Base-by-base conservation (phyloP, 92 coral and sea anemone species). In the Meandrina meandrites region DNA sequence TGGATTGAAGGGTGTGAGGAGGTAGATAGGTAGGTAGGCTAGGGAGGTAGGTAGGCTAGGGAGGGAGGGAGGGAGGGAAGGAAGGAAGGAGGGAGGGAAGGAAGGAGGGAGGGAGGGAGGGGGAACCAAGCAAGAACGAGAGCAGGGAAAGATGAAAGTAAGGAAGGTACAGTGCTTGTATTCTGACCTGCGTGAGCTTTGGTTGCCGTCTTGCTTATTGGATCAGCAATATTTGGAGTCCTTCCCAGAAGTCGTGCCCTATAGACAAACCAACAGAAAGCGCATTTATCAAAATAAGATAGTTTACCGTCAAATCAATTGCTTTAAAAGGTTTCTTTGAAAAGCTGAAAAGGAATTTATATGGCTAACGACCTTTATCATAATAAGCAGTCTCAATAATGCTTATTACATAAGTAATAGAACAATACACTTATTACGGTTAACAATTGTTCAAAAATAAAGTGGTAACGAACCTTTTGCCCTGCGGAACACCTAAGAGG, bases 221-320 rank as follows among this genome's bases (percentile, higher is more conserved):
- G 99, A 78, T 97, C 94, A 48, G 98, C 98, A 72, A 97, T 91
- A 82, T 97, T 97, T 40, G 99, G 94, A 27, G 94, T 97, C 24
- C 94, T 94, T 54, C 94, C 94, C 45, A 97, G 86, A 27, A 97
- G 79, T 58, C 98, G 87, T 18, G 75, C 37, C 67, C 88, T 85
- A 48, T 5, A 12, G 83, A 78, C 47, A 85, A 47, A 76, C 8
- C 8, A 81, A 42, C 58, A 64, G 37, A 79, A 10, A 66, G 34
- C 15, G 1, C 15, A 12, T 9, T 27, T 64, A 21, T n/a, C 70
- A 27, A 64, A 54, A 7, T 24, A 21, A 24, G 58, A 1, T 53
- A 24, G 12, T 75, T 37, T 22, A 75, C 79, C 16, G 28, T 75
- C 30, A 42, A 22, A 42, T 72, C 31, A 31, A 78, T 0, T 30